phyloP scores from a whole-genome alignment of 2,797 vertebrate species.

The Dermochelys coriacea region DNA sequence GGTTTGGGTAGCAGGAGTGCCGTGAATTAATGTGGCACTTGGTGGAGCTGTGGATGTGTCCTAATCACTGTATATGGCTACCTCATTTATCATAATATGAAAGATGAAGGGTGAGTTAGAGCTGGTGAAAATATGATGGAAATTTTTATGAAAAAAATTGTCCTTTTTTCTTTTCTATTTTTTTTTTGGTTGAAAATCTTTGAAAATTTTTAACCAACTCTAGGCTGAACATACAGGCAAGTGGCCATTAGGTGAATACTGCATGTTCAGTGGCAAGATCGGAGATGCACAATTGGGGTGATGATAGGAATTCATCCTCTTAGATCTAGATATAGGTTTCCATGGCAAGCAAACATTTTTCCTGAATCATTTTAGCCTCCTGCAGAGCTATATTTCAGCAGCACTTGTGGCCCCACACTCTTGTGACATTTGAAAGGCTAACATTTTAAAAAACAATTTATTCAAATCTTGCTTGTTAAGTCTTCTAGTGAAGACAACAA shows the following conservation, averaged over 20 bases:
- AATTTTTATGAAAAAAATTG: neutral
- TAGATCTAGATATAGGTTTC: neutral
- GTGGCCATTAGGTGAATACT: neutral
- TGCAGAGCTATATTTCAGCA: neutral
- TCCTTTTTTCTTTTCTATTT: too few species aligned
- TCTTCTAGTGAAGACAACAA: neutral
- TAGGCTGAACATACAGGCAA: neutral
- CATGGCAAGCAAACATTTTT: neutral
- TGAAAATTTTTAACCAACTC: neutral
- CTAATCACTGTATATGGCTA: neutral
- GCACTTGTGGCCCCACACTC: neutral
- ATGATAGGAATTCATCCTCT: neutral
- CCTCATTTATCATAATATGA: neutral
- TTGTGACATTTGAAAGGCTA: neutral
- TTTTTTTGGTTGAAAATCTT: neutral
- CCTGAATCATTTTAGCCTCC: neutral
- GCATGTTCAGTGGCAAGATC: neutral
- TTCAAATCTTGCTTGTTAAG: neutral
- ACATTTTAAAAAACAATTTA: neutral
- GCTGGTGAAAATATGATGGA: neutral
- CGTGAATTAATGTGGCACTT: neutral
- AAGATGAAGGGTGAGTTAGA: neutral
- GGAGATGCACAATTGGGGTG: fast-evolving
- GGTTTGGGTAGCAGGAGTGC: neutral
- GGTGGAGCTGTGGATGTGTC: neutral